These are phyloP conservation scores for Australoheros scitulus DNA, from an alignment of 2,113 vertebrate species.

Conservation along the genomic window DNA sequence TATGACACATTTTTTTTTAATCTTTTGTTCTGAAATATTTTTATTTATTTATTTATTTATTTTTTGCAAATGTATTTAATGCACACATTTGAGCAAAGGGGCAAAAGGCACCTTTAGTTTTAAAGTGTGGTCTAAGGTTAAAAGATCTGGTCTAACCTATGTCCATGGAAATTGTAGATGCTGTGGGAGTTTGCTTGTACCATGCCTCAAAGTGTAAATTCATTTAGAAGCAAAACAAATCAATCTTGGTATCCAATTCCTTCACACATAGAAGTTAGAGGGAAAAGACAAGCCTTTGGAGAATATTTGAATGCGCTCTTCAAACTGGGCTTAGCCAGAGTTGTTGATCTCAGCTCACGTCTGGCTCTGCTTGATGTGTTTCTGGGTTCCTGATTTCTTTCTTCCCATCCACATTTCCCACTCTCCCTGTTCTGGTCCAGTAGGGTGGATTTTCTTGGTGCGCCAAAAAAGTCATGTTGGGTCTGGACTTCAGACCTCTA, in stretches of 20 bases:
- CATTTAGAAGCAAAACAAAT: slow-evolving; percentile 1
- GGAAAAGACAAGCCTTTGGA: background rate
- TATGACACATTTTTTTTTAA: background rate
- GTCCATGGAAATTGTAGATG: background rate
- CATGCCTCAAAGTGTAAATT: background rate
- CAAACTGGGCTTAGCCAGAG: background rate
- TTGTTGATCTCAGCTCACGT: background rate
- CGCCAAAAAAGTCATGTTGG: background rate
- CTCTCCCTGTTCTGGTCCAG: background rate
- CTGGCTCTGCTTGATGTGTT: background rate
- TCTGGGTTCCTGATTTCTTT: background rate
- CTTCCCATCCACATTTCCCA: background rate
- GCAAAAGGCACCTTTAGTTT: background rate
- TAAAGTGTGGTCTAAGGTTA: background rate
- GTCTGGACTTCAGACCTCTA: background rate
- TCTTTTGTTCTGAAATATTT: background rate
- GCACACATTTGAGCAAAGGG: background rate
- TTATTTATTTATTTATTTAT: background rate
- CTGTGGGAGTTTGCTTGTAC: background rate
- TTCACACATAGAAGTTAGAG: background rate
- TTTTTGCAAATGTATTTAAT: background rate
- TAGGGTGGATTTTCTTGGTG: background rate
- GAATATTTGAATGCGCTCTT: background rate
- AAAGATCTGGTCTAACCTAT: background rate
- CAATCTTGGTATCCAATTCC: background rate